These are phyloP conservation scores for Epicauta chinensis DNA, from an alignment of 1,140 invertebrate species.

Conservation along the genomic window DNA sequence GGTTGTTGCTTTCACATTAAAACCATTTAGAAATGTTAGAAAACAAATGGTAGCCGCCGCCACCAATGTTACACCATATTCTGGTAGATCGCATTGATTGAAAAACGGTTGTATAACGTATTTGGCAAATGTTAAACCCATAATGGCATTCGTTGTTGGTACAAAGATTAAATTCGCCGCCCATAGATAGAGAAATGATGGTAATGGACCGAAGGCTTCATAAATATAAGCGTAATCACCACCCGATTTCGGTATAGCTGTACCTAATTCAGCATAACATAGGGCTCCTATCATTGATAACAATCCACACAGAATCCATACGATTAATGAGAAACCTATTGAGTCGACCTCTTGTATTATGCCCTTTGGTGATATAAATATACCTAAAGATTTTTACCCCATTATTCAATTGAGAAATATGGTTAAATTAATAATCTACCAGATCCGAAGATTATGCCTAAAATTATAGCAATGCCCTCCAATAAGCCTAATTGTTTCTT, in stretches of 20 bases:
- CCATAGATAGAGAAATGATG: constrained; percentile 92
- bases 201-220: constrained; percentile 85
- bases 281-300: constrained; percentile 84
- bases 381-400: constrained; percentile 46
- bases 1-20: constrained; percentile 80
- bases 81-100: constrained; percentile 62
- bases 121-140: constrained; percentile 86
- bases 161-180: constrained; percentile 77
- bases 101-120: constrained; percentile 84
- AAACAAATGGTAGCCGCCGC: constrained; percentile 76
- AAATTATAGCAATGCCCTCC: constrained; percentile 80
- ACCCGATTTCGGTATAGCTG: constrained; percentile 73
- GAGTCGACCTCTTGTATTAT: constrained; percentile 83
- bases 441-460: constrained; percentile 85
- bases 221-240: constrained; percentile 92
- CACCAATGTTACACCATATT: constrained; percentile 59
- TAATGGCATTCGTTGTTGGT: constrained; percentile 87
- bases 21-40: constrained; percentile 83
- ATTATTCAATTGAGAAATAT: neutral
- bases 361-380: constrained; percentile 95
- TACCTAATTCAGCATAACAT: constrained; percentile 93
- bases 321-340: constrained; percentile 75
- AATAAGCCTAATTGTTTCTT: constrained; percentile 76
- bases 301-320: constrained; percentile 84
- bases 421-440: constrained; percentile 46